Evolutionary conservation across 2,888 invertebrate species (phyloP), one percentile per base, ranked within the genome.

Genomic region (Eupithecia insigniata): DNA sequence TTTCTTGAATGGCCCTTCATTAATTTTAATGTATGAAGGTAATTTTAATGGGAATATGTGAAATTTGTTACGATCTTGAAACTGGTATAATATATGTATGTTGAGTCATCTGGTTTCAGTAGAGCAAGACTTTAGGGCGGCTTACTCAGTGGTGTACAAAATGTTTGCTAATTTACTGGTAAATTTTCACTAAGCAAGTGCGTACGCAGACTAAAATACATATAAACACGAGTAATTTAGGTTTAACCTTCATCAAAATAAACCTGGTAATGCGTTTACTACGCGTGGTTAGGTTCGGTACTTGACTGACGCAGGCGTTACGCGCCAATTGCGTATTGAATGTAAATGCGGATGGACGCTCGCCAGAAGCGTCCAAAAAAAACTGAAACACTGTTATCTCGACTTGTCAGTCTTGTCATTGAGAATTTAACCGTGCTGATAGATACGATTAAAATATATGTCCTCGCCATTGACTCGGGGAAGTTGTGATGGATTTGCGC

Each of bases 401-500:
- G 80, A 80, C 55, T 26, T 26, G 55, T 55, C 55, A 26, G 14
- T 55, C 83, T 84, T 87, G 87, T 87, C 88, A 84, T 85, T 75
- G 77, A 82, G 84, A 87, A 85, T 87, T 84, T 84, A 80, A 78
- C 82, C 81, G 82, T 83, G 86, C 72, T 88, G 89, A 91, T 86
- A 85, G 90, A 90, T 87, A 87, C 77, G 86, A 78, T 81, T 92
- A 91, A 88, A 62, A 90, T 89, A 85, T 92, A 92, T 86, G 93
- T 89, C 94, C 94, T 93, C 92, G 93, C 91, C 92, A 93, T 93
- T 94, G 93, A 94, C 92, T 92, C 86, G 87, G 86, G 86, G 91
- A 90, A 90, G 89, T 85, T 82, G 86, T 89, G 90, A 91, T 92
- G 87, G 89, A 90, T 92, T 87, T 89, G 90, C 89, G 86, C 90